phyloP scores from a whole-genome alignment of 1,140 invertebrate species.

The Drosophila biarmipes region DNA sequence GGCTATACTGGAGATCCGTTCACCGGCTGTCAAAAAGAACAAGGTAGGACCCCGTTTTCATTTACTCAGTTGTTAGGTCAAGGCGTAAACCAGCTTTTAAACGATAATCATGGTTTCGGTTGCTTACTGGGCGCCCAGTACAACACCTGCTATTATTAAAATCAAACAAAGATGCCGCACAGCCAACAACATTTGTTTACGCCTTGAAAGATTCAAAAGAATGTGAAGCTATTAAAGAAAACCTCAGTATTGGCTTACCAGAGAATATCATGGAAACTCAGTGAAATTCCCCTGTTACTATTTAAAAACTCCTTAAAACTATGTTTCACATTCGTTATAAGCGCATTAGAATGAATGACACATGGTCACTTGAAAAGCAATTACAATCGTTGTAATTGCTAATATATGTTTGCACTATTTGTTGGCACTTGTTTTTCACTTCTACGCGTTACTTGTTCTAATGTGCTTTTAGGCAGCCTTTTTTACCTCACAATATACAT shows the following conservation, averaged over 20 bases:
- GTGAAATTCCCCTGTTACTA: not conserved
- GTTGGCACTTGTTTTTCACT: constrained; percentile 8
- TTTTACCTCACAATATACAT: constrained; percentile 24
- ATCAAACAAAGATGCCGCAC: constrained; percentile 23
- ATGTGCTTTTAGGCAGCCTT: constrained; percentile 55
- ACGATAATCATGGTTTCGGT: constrained; percentile 41
- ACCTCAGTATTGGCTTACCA: not conserved
- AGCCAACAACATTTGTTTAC: constrained; percentile 43
- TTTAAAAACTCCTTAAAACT: not conserved
- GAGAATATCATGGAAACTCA: constrained; percentile 8
- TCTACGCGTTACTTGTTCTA: constrained; percentile 46
- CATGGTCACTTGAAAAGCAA: constrained; percentile 1
- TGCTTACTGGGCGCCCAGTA: constrained; percentile 38
- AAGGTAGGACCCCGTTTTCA: constrained; percentile 85
- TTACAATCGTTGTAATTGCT: constrained; percentile 36
- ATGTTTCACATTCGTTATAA: constrained; percentile 59
- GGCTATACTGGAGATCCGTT: constrained; percentile 92
- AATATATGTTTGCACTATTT: constrained; percentile 3
- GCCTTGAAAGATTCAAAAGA: constrained; percentile 48
- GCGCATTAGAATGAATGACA: constrained; percentile 46
- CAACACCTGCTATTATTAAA: constrained; percentile 36
- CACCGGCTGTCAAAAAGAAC: constrained; percentile 87
- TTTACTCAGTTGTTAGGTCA: constrained; percentile 50
- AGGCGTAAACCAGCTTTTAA: constrained; percentile 66
- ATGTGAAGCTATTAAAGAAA: constrained; percentile 57